These are phyloP conservation scores for Corythoichthys haematopterus DNA, from an alignment of 2,113 vertebrate species.

Conservation along the genomic window DNA sequence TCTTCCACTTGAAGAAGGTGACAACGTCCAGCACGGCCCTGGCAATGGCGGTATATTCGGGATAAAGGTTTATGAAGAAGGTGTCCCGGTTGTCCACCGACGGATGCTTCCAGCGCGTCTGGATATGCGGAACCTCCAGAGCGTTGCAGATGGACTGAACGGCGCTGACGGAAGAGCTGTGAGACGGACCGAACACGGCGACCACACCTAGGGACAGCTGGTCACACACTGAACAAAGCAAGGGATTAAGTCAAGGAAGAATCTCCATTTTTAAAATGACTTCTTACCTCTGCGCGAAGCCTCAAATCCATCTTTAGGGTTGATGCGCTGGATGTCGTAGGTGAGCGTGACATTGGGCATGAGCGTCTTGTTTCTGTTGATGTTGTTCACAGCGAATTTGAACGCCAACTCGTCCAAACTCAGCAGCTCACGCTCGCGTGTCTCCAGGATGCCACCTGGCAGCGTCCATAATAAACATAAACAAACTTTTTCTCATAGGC, in stretches of 20 bases:
- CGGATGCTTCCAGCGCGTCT: conserved; percentile 95
- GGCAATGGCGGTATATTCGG: conserved; percentile 90
- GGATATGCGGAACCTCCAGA: conserved; percentile 95
- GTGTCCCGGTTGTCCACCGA: conserved; percentile 88
- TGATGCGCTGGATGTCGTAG: conserved; percentile 98
- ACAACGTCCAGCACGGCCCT: conserved; percentile 91
- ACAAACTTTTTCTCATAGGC: too few relatives aligned
- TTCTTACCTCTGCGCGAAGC: conserved; percentile 89
- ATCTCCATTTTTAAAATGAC: not conserved
- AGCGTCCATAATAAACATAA: too few relatives aligned
- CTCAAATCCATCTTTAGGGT: conserved; percentile 96
- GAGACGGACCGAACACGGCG: conserved; percentile 91
- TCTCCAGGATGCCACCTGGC: conserved; percentile 96
- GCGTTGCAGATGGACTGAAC: conserved; percentile 98
- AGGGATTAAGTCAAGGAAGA: not conserved
- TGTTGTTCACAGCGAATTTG: conserved; percentile 96
- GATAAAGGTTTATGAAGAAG: conserved; percentile 95
- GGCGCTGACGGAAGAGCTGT: conserved; percentile 91
- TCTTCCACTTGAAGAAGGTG: conserved; percentile 90
- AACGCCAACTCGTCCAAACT: conserved; percentile 95
- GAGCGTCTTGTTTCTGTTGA: conserved; percentile 94
- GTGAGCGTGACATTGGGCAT: conserved; percentile 96
- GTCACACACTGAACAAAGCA: conserved; percentile 80
- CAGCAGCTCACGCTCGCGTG: conserved; percentile 89
- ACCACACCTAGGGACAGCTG: conserved; percentile 94